Evolutionary conservation across 1,140 invertebrate genomes (phyloP).

Genomic region (Conus betulinus): DNA sequence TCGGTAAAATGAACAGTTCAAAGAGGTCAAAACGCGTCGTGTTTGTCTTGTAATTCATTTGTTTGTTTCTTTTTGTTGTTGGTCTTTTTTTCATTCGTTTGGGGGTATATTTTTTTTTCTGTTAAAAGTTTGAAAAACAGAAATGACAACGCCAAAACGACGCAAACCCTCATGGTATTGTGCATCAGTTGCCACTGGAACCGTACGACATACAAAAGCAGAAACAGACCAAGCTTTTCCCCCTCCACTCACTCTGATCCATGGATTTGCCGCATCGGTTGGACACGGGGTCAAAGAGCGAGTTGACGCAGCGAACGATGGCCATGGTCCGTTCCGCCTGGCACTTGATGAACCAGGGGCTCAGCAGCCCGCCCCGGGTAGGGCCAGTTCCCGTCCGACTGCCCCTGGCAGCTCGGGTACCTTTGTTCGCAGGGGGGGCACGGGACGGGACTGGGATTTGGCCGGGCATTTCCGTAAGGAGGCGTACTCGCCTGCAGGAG

Average conservation of each 20-base stretch:
- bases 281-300: constrained; percentile 54
- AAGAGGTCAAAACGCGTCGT: no score
- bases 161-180: no score
- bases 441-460: constrained; percentile 22
- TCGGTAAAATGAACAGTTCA: no score
- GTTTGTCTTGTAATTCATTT: no score
- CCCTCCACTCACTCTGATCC: constrained; percentile 45
- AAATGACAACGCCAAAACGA: no score
- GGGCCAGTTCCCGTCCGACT: constrained; percentile 51
- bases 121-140: no score
- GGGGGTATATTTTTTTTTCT: no score
- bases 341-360: constrained; percentile 54
- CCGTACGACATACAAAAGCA: no score
- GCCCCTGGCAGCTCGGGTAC: constrained; percentile 54
- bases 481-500: constrained; percentile 38
- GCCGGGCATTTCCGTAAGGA: constrained; percentile 29
- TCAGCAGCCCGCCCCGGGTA: constrained; percentile 49
- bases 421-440: constrained; percentile 57
- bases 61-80: no score
- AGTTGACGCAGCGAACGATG: constrained; percentile 51
- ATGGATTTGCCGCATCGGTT: constrained; percentile 53
- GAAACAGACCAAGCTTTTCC: no score
- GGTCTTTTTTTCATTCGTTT: no score
- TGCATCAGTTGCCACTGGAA: no score
- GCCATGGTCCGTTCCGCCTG: constrained; percentile 50